A percentile compares a stretch with the other conserved stretches of the same genome.
phyloP scores from a whole-genome alignment of 2,888 invertebrate genomes.

The Ophonus ardosiacus region DNA sequence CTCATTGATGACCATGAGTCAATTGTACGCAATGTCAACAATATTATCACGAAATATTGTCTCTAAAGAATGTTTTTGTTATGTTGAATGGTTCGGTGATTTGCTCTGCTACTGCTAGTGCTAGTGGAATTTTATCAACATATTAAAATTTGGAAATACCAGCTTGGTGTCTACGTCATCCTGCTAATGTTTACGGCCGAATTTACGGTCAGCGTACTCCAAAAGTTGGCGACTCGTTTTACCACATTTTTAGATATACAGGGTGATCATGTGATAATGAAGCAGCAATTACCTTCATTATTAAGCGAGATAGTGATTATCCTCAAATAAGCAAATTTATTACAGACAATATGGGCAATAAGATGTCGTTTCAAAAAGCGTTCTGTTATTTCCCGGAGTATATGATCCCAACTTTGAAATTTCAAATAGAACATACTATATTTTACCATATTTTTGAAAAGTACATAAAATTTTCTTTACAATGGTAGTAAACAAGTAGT shows the following conservation, averaged over 20 bases:
- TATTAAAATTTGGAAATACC: slow-evolving; percentile 39
- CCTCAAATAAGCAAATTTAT: too few relatives aligned
- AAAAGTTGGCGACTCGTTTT: not conserved
- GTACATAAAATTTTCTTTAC: too few relatives aligned
- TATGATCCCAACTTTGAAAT: too few relatives aligned
- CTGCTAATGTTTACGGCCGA: slow-evolving; percentile 8
- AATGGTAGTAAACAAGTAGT: too few relatives aligned
- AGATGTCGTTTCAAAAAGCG: too few relatives aligned
- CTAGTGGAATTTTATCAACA: slow-evolving; percentile 8
- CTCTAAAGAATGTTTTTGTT: not conserved
- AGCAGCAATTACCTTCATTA: too few relatives aligned
- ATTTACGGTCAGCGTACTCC: slow-evolving; percentile 19
- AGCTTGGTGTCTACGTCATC: slow-evolving; percentile 1
- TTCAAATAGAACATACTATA: too few relatives aligned
- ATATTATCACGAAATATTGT: slow-evolving; percentile 4
- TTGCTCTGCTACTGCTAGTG: not conserved
- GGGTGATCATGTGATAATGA: too few relatives aligned
- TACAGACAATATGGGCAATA: too few relatives aligned
- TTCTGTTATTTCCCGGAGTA: too few relatives aligned
- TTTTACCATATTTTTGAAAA: too few relatives aligned
- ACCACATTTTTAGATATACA: slow-evolving; percentile 4
- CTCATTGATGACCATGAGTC: slow-evolving; percentile 7
- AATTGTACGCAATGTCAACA: slow-evolving; percentile 1
- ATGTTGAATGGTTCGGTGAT: slow-evolving; percentile 8
- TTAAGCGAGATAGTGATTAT: too few relatives aligned